Base-by-base conservation (phyloP, 2,113 vertebrate genomes). In the Neolamprologus toae region DNA sequence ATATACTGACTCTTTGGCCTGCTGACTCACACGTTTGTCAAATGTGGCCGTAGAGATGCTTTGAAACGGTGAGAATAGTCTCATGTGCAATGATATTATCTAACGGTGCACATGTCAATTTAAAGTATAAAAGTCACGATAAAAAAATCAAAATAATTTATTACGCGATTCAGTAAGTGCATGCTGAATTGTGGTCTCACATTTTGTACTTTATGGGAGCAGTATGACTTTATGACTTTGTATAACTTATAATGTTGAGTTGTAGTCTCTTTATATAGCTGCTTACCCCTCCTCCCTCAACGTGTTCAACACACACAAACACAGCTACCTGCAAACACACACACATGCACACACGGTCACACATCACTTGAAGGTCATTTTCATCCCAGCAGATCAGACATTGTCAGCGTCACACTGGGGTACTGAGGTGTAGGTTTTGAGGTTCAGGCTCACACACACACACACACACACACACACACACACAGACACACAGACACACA, bases 371-470 rank as follows among this genome's bases (percentile, higher is more conserved):
- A 82, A 84, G 86, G 76, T 54, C 49, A 49, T 47, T 86, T 16
- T 63, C 59, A 79, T n/a, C 28, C 37, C 42, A 49, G 59, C 35
- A 59, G 23, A 87, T 83, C 26, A 87, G 80, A 84, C 54, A 90
- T 82, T 92, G 17, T 84, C 92, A 84, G 66, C 33, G 9, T 84
- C 66, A 59, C 59, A 86, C 66, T 49, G 84, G 21, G 35, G 35
- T 68, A 40, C 35, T 68, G 11, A 21, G 42, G 45, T 61, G 66
- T 23, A 57, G 51, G 73, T 57, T 49, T 47, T 76, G 71, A 76
- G 54, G 79, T 76, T 78, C 57, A 87, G 53, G 51, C 21, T 88
- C 9, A 11, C 9, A 49, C 71, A 31, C 23, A 76, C 1, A 68
- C 16, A 31, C 8, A 59, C 7, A 28, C 4, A 1, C 13, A 31